phyloP scores from a whole-genome alignment of 2,797 vertebrate species.

The Neomorphus geoffroyi region DNA sequence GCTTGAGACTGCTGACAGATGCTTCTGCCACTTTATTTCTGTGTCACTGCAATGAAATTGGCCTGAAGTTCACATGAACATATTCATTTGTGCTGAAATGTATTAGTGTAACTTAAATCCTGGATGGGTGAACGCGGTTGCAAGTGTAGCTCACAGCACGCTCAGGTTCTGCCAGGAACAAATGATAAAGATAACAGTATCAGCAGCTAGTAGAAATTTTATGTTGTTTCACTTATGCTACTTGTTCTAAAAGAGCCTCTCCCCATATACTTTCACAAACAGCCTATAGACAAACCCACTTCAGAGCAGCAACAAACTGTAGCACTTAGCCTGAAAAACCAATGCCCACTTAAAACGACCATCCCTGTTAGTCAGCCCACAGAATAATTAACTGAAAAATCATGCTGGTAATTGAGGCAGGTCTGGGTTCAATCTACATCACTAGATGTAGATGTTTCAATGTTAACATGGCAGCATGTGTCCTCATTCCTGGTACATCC shows the following conservation, averaged over 20 bases:
- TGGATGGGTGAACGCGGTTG: neutral
- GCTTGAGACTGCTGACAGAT: neutral
- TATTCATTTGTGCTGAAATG: neutral
- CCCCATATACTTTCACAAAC: neutral
- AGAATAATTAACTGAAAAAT: neutral
- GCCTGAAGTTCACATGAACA: conserved; percentile 15
- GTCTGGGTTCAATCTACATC: neutral
- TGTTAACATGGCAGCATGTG: accelerated
- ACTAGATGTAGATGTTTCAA: neutral
- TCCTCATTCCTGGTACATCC: neutral
- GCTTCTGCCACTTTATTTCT: conserved; percentile 12
- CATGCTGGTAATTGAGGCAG: neutral
- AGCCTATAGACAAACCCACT: neutral
- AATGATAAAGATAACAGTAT: neutral
- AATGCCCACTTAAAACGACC: neutral
- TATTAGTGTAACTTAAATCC: neutral
- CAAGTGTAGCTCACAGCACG: neutral
- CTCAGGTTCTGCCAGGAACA: neutral
- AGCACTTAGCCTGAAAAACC: neutral
- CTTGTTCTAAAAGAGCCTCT: neutral
- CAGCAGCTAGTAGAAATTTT: neutral
- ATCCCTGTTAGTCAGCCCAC: neutral
- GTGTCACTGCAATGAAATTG: neutral
- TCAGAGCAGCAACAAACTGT: neutral
- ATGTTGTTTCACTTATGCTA: neutral